phyloP scores from a whole-genome alignment of 2,113 vertebrate species.

The Noturus placidus region DNA sequence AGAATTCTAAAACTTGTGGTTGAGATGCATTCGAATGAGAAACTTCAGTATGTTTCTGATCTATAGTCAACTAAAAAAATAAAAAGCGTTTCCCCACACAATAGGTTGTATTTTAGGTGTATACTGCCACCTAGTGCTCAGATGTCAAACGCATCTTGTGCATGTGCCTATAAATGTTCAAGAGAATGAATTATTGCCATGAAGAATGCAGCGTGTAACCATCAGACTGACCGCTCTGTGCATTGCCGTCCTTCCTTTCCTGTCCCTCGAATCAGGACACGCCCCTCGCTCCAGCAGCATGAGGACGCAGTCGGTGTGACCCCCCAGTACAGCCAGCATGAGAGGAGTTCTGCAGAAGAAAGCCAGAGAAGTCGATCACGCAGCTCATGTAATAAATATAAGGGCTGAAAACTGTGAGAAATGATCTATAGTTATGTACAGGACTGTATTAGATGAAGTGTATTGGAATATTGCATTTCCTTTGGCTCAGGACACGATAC shows the following conservation, averaged over 20 bases:
- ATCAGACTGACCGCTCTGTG: slow-evolving; percentile 84
- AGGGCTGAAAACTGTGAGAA: not conserved
- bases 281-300: slow-evolving; percentile 93
- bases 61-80: not conserved
- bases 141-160: not conserved
- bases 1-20: not conserved
- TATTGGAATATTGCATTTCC: not conserved
- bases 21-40: no score
- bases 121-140: not conserved
- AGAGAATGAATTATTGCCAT: not conserved
- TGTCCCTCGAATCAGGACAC: slow-evolving; percentile 83
- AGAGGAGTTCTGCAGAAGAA: slow-evolving; percentile 80
- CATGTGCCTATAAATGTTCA: no score
- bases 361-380: not conserved
- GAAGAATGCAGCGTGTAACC: not conserved
- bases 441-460: not conserved
- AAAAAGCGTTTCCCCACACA: not conserved
- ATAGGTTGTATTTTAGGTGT: not conserved
- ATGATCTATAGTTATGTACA: not conserved
- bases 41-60: no score
- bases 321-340: slow-evolving; percentile 89
- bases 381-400: not conserved
- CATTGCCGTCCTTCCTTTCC: slow-evolving; percentile 87
- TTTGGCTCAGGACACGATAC: not conserved
- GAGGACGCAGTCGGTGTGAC: slow-evolving; percentile 89